Percentiles rank a stretch among this genome's conserved stretches.
Evolutionary conservation across 2,888 invertebrate species (phyloP).

Genomic region (Phyllotreta striolata): DNA sequence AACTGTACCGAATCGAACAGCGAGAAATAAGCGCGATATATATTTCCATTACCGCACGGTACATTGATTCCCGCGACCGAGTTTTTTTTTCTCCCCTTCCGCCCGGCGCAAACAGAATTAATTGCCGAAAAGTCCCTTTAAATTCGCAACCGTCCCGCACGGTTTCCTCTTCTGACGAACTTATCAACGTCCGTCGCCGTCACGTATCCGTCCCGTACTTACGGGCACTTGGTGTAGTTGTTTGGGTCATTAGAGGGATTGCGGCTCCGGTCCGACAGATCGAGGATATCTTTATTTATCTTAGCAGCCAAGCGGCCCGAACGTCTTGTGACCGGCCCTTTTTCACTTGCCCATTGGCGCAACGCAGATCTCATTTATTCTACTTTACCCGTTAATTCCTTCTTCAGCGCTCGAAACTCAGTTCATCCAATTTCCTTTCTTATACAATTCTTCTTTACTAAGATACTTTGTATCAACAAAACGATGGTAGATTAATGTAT

Average conservation of each 20-base stretch:
- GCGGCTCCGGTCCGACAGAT: slow-evolving; percentile 23
- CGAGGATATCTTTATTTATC: slow-evolving; percentile 62
- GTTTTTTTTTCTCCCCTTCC: no score
- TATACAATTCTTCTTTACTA: no score
- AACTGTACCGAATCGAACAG: slow-evolving; percentile 40
- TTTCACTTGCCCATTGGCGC: slow-evolving; percentile 40
- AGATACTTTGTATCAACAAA: no score
- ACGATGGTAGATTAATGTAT: no score
- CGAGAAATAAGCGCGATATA: slow-evolving; percentile 46
- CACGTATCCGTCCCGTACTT: slow-evolving; percentile 55
- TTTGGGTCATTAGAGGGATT: slow-evolving; percentile 59
- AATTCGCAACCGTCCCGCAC: slow-evolving; percentile 44
- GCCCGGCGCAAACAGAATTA: no score
- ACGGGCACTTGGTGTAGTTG: slow-evolving; percentile 57
- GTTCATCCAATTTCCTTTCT: no score
- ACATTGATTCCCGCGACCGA: slow-evolving; percentile 28
- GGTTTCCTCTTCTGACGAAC: slow-evolving; percentile 42
- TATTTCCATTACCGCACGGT: slow-evolving; percentile 45
- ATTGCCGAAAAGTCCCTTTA: neutral
- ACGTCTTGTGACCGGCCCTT: slow-evolving; percentile 56
- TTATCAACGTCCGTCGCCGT: slow-evolving; percentile 31
- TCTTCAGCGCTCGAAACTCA: no score
- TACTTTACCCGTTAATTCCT: no score
- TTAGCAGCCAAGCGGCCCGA: slow-evolving; percentile 51
- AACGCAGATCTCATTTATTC: neutral